Base-by-base conservation (phyloP, 2,888 invertebrate genomes). In the Icerya purchasi region DNA sequence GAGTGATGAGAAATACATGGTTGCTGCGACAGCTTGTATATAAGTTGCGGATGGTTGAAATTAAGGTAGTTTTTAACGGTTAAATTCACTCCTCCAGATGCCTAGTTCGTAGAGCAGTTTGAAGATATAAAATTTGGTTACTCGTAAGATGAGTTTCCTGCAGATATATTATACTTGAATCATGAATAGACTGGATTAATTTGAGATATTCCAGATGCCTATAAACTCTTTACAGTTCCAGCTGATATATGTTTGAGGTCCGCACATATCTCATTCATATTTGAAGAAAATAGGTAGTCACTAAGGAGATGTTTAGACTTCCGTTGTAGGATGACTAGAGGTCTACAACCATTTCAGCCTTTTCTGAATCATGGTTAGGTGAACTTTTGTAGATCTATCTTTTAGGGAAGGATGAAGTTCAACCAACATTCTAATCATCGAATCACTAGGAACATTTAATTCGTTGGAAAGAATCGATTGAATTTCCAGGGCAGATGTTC, bases 401-500 rank as follows among this genome's bases (percentile, higher is more conserved):
- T 53, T 52, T 53, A 19, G 5, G 5, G 53, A 21, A 53, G 19
- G 53, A 53, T 53, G 53, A 53, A 53, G 53, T 53, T 53, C n/a
- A n/a, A n/a, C n/a, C 53, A 53, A 53, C 53, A 20, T 53, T 53
- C 21, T 21, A 3, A 53, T 82, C 79, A 51, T 80, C 76, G 64
- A 71, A 75, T 5, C 36, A 36, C 5, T 36, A 36, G 14, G 36
- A 36, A 36, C 14, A 8, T 36, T 36, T 8, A 36, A 36, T 36
- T 36, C 36, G 36, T 36, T 5, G 14, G 36, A 36, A 36, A 36
- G 36, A 36, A 36, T 36, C 14, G 36, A 36, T 36, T 36, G 36
- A 14, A 36, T 36, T 36, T 36, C 5, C 36, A 36, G 36, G 8
- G 36, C 14, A 36, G 5, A 36, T 14, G 8, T 36, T 36, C 36